Percentiles rank a stretch among this genome's conserved stretches.
These are phyloP conservation scores for Butorides virescens DNA, from an alignment of 2,113 vertebrate species.

Conservation along the genomic window DNA sequence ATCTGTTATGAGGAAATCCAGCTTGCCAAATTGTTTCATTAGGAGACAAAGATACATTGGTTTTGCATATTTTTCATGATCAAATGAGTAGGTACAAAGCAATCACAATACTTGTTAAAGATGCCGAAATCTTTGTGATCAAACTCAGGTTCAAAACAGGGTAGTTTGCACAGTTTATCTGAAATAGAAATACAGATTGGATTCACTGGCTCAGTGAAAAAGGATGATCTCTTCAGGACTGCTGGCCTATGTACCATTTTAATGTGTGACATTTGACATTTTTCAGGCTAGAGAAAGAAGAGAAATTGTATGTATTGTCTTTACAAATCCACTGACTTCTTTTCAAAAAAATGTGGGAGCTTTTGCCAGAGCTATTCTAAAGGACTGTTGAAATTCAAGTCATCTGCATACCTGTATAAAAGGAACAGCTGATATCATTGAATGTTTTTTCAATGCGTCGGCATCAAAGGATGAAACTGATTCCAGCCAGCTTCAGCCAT, in stretches of 20 bases:
- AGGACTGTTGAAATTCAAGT: neutral
- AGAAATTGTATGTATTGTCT: neutral
- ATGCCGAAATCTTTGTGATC: neutral
- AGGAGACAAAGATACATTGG: neutral
- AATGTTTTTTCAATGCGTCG: neutral
- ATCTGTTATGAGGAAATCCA: neutral
- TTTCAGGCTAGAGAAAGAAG: neutral
- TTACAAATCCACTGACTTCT: neutral
- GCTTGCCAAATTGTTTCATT: neutral
- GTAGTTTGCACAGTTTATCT: neutral
- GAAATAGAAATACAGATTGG: neutral
- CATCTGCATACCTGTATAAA: conserved; percentile 48
- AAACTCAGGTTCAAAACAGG: neutral
- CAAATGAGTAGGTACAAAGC: neutral
- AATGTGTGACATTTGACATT: neutral
- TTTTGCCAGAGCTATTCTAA: neutral
- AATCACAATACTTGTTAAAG: neutral
- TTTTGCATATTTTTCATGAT: neutral
- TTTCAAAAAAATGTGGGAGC: neutral
- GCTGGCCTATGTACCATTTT: neutral
- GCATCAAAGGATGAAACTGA: neutral
- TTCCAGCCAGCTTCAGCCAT: neutral
- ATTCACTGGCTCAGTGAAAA: neutral
- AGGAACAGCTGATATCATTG: neutral
- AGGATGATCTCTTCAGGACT: neutral